Conservation (phyloP, 1,140 invertebrate species). For the Epicauta chinensis region DNA sequence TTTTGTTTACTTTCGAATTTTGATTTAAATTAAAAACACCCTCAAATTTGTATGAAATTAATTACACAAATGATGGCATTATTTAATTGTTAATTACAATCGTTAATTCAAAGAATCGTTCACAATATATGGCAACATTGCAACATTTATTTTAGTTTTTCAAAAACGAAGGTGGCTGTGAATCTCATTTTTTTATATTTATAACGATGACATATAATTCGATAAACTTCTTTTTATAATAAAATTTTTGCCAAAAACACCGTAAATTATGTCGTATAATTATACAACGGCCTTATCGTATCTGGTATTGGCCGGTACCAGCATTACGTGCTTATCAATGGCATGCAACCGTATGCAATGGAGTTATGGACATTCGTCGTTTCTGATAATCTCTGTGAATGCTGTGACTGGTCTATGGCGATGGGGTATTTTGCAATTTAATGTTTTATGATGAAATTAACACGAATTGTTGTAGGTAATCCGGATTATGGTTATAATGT, state of each 20-base stretch:
- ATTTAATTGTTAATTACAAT: no score
- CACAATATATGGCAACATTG: conserved; percentile 3
- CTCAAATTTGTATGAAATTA: no score
- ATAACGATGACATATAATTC: no score
- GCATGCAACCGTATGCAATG: neutral
- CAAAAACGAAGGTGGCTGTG: conserved; percentile 10
- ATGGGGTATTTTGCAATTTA: neutral
- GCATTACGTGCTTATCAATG: conserved; percentile 11
- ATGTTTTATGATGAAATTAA: neutral
- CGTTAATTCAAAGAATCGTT: no score
- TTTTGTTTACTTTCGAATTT: no score
- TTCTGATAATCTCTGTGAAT: conserved; percentile 2
- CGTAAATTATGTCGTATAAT: conserved; percentile 1
- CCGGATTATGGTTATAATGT: conserved; percentile 7
- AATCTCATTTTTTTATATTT: conserved; percentile 6
- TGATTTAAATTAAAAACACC: no score
- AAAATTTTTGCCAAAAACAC: neutral
- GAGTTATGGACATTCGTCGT: neutral
- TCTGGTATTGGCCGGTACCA: conserved; percentile 18
- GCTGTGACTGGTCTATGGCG: conserved; percentile 3
- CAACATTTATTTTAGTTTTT: conserved; percentile 13
- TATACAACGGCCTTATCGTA: conserved; percentile 18
- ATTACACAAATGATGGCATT: no score
- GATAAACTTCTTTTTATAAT: no score
- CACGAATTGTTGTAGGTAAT: conserved; percentile 5